These are phyloP conservation scores for Nasonia giraulti DNA, from an alignment of 1,140 invertebrate genomes.

Conservation along the genomic window DNA sequence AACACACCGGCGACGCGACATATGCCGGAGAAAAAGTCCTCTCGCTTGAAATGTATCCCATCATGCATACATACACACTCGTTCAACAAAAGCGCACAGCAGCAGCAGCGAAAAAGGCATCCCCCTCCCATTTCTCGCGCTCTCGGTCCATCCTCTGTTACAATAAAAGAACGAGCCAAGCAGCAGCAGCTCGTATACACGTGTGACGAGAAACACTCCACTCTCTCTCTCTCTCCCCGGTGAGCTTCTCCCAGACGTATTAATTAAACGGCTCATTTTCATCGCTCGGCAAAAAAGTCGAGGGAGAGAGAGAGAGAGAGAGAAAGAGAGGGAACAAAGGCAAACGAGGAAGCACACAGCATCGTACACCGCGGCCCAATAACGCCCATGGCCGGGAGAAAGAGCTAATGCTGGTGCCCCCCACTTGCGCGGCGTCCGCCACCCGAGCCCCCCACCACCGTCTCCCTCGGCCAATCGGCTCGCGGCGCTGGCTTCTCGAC, in stretches of 20 bases:
- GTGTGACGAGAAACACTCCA: constrained; percentile 16
- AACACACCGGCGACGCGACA: not conserved
- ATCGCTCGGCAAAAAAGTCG: constrained; percentile 68
- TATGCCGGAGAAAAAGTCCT: not conserved
- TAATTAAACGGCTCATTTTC: constrained; percentile 75
- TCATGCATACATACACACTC: not conserved
- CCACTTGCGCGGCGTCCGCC: not conserved
- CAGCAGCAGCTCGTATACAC: not conserved
- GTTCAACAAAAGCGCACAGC: constrained; percentile 9
- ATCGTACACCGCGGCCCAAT: constrained; percentile 54
- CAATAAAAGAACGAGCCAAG: constrained; percentile 23
- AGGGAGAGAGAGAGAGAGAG: not conserved
- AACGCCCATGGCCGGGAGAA: constrained; percentile 69
- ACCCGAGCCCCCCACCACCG: too few species aligned
- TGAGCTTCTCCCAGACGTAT: constrained; percentile 67
- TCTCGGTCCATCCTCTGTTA: not conserved
- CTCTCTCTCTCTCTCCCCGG: not conserved
- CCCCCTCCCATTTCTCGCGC: not conserved
- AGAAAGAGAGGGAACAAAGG: constrained; percentile 45
- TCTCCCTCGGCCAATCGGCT: not conserved
- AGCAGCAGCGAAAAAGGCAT: constrained; percentile 5
- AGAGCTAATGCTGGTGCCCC: constrained; percentile 62
- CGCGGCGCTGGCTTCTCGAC: not conserved
- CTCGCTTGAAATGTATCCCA: not conserved
- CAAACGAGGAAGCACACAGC: not conserved